Evolutionary conservation across 2,888 invertebrate species (phyloP).

Genomic region (Margaritifera margaritifera): DNA sequence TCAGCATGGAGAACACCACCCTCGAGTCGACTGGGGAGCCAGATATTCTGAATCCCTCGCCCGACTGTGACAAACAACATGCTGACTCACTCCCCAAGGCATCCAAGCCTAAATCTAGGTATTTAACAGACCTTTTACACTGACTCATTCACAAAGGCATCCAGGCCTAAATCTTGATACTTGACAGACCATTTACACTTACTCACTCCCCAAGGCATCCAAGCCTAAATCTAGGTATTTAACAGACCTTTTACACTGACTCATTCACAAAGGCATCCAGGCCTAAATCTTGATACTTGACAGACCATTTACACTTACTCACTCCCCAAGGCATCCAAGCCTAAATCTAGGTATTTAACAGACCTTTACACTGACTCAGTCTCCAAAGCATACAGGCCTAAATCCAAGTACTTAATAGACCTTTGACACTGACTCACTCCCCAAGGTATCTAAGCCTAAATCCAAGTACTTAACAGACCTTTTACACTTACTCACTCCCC

Average conservation of each 20-base stretch:
- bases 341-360: slow-evolving; percentile 14
- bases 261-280: too few relatives aligned
- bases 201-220: slow-evolving; percentile 29
- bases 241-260: too few relatives aligned
- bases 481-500: too few relatives aligned
- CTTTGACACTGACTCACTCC: slow-evolving; percentile 23
- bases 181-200: too few relatives aligned
- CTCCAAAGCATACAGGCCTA: too few relatives aligned
- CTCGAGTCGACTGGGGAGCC: slow-evolving; percentile 21
- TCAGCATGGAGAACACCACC: slow-evolving; percentile 22
- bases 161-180: too few relatives aligned
- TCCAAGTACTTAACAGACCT: slow-evolving; percentile 3
- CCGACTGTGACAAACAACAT: slow-evolving; percentile 5
- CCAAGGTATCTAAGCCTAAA: slow-evolving; percentile 32
- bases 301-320: too few relatives aligned
- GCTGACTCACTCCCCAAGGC: slow-evolving; percentile 28
- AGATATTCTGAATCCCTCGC: slow-evolving; percentile 17
- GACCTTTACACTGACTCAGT: too few relatives aligned
- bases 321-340: slow-evolving; percentile 29
- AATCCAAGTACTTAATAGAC: too few relatives aligned
- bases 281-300: too few relatives aligned
- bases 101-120: slow-evolving; percentile 24
- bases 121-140: neutral
- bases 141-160: too few relatives aligned
- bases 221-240: slow-evolving; percentile 19